A percentile compares a stretch with the other conserved stretches of the same genome.
These are phyloP conservation scores for Cyphomyrus plagiostoma DNA, from an alignment of 2,113 vertebrate species.

Conservation along the genomic window DNA sequence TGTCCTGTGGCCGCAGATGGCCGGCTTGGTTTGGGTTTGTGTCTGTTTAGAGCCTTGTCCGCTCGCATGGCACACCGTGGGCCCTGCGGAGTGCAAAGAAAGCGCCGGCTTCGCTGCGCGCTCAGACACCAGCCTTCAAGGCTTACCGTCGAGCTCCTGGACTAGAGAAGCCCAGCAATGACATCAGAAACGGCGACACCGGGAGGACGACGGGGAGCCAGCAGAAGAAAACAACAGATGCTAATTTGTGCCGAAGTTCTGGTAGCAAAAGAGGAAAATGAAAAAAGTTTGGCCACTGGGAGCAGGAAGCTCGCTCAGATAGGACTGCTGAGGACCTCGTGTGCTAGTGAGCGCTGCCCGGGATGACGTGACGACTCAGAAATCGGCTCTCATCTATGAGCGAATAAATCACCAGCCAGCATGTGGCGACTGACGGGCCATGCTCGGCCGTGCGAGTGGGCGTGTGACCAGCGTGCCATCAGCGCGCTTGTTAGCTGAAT, in stretches of 20 bases:
- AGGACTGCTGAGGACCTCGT: not conserved
- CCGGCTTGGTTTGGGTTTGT: not conserved
- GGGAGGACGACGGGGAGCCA: not conserved
- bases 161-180: not conserved
- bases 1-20: not conserved
- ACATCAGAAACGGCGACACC: not conserved
- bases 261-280: not conserved
- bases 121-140: not conserved
- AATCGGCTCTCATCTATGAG: constrained; percentile 24
- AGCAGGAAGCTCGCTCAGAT: not conserved
- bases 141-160: not conserved
- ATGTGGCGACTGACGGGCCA: not conserved
- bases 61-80: not conserved
- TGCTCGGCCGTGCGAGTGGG: constrained; percentile 2
- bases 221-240: not conserved
- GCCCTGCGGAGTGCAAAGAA: not conserved
- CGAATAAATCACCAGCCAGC: constrained; percentile 44
- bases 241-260: not conserved
- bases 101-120: not conserved
- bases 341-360: not conserved
- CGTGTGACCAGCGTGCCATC: not conserved
- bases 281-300: not conserved
- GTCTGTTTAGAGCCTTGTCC: not conserved
- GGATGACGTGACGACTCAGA: not conserved
- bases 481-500: not conserved